Percentiles rank a stretch among this genome's conserved stretches.
phyloP scores from a whole-genome alignment of 2,888 invertebrate genomes.

The Dione juno region DNA sequence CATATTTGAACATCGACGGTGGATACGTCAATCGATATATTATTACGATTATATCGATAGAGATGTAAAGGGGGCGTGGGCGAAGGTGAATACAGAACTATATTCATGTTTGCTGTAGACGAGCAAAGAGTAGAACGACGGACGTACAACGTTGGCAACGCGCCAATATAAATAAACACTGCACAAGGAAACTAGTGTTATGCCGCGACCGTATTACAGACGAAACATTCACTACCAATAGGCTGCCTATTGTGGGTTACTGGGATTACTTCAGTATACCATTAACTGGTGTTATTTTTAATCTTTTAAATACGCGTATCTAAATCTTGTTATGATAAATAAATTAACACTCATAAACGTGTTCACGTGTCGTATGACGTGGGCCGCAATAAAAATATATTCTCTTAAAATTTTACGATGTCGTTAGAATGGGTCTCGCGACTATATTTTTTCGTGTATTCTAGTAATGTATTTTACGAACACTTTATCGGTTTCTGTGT shows the following conservation, averaged over 20 bases:
- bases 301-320: constrained; percentile 5
- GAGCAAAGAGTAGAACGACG: constrained; percentile 66
- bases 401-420: constrained; percentile 44
- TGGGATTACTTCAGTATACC: constrained; percentile 62
- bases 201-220: constrained; percentile 83
- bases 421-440: constrained; percentile 41
- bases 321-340: constrained; percentile 3
- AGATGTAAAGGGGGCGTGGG: constrained; percentile 57
- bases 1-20: constrained; percentile 56
- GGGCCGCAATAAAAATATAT: constrained; percentile 46
- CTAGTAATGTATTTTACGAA: constrained; percentile 36
- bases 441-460: constrained; percentile 40
- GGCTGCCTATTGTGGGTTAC: constrained; percentile 82
- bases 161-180: constrained; percentile 82
- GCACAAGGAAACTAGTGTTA: constrained; percentile 84
- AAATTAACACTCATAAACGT: constrained; percentile 29
- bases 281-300: constrained; percentile 32
- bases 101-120: constrained; percentile 73
- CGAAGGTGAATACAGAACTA: constrained; percentile 67
- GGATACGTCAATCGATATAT: constrained; percentile 66
- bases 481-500: constrained; percentile 35
- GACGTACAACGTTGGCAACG: constrained; percentile 76
- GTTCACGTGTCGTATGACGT: constrained; percentile 41
- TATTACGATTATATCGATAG: constrained; percentile 65
- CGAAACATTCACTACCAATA: constrained; percentile 82